These are phyloP conservation scores for Apotomis capreana DNA, from an alignment of 2,888 invertebrate genomes.

Conservation along the genomic window DNA sequence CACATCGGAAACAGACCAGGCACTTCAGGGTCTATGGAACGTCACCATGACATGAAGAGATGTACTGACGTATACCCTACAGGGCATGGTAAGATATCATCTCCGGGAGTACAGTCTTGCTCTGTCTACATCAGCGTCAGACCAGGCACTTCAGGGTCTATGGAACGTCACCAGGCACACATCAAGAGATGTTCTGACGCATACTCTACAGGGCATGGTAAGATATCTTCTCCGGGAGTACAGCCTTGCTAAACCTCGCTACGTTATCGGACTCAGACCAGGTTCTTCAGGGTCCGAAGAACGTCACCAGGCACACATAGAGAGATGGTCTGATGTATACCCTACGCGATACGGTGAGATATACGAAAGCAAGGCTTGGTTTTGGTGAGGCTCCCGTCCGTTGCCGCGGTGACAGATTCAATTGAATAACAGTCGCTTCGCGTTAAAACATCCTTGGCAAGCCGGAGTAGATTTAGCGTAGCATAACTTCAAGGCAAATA, in stretches of 20 bases:
- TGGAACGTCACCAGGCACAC: no score
- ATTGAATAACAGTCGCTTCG: no score
- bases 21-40: slow-evolving; percentile 64
- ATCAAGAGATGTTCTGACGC: slow-evolving; percentile 71
- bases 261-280: slow-evolving; percentile 64
- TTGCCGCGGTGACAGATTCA: no score
- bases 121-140: slow-evolving; percentile 50
- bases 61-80: slow-evolving; percentile 68
- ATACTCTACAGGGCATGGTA: slow-evolving; percentile 68
- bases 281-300: slow-evolving; percentile 65
- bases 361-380: background rate
- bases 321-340: slow-evolving; percentile 73
- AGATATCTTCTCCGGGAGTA: slow-evolving; percentile 63
- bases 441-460: no score
- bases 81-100: slow-evolving; percentile 60
- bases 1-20: slow-evolving; percentile 56
- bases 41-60: no score
- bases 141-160: slow-evolving; percentile 63
- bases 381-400: no score
- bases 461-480: no score
- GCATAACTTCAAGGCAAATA: no score
- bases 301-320: slow-evolving; percentile 70
- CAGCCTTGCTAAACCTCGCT: slow-evolving; percentile 74
- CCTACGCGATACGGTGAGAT: slow-evolving; percentile 63
- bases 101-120: no score